These are phyloP conservation scores for Eptesicus fuscus DNA, from an alignment of 2,113 vertebrate species.

Conservation along the genomic window DNA sequence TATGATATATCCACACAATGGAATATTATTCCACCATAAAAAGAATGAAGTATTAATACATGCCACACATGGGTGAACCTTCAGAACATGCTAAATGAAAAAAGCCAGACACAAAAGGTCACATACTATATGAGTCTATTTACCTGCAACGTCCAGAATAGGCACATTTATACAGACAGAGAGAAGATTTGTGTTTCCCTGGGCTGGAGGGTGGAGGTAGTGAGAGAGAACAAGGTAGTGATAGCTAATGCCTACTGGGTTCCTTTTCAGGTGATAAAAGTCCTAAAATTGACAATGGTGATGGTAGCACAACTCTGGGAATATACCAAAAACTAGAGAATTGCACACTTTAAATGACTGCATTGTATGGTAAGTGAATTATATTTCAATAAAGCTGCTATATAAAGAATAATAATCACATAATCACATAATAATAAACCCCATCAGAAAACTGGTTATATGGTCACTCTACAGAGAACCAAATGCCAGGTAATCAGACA, in stretches of 20 bases:
- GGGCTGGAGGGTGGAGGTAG: background rate
- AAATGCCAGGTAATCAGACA: background rate
- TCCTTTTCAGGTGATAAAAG: background rate
- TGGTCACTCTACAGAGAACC: background rate
- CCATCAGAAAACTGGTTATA: background rate
- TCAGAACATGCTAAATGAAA: background rate
- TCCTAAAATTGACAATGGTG: background rate
- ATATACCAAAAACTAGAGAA: background rate
- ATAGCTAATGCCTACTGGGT: background rate
- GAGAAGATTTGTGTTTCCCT: background rate
- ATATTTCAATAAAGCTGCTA: conserved; percentile 10
- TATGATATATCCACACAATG: background rate
- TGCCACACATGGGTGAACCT: background rate
- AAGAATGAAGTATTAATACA: background rate
- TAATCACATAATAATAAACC: background rate
- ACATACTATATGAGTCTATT: background rate
- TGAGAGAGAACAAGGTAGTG: background rate
- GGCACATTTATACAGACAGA: background rate
- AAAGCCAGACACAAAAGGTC: background rate
- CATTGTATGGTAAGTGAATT: background rate
- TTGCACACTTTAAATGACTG: background rate
- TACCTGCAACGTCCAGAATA: background rate
- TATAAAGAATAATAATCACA: background rate
- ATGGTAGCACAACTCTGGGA: background rate
- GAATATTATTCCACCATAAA: background rate